A percentile compares a stretch with the other conserved stretches of the same genome.
Evolutionary conservation across 2,888 invertebrate genomes (phyloP).

Genomic region (Oscheius onirici): DNA sequence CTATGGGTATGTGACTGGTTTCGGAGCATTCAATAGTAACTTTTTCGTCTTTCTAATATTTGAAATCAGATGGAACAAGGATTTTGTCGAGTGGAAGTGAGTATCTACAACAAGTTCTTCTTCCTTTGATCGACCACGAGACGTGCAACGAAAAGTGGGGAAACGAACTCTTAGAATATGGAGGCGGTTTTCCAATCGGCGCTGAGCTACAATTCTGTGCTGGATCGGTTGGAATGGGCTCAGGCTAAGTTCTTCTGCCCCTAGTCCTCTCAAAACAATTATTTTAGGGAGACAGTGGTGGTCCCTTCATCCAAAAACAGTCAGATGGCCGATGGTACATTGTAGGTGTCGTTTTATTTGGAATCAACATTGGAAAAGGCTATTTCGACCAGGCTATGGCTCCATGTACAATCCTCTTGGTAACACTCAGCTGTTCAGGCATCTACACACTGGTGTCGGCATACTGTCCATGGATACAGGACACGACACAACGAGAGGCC

Average conservation of each 20-base stretch:
- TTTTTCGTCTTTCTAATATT: not conserved
- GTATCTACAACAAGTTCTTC: slow-evolving; percentile 8
- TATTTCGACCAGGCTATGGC: slow-evolving; percentile 25
- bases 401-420: not conserved
- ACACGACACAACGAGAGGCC: slow-evolving; percentile 1
- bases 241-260: slow-evolving; percentile 2
- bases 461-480: slow-evolving; percentile 12
- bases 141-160: slow-evolving; percentile 16
- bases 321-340: slow-evolving; percentile 20
- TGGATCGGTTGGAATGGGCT: slow-evolving; percentile 14
- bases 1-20: slow-evolving; percentile 26
- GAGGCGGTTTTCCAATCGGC: slow-evolving; percentile 17
- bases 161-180: slow-evolving; percentile 11
- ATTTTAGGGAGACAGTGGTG: slow-evolving; percentile 22
- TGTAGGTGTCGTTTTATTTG: slow-evolving; percentile 25
- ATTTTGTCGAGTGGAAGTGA: not conserved
- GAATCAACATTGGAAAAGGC: slow-evolving; percentile 17
- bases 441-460: slow-evolving; percentile 21
- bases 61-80: slow-evolving; percentile 1
- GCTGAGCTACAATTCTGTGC: slow-evolving; percentile 18
- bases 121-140: slow-evolving; percentile 21
- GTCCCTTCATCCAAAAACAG: slow-evolving; percentile 8
- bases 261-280: not conserved
- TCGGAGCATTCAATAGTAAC: slow-evolving; percentile 14
- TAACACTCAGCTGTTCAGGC: not conserved